Conservation (phyloP, 1,140 invertebrate genomes). For the Eciton burchellii region DNA sequence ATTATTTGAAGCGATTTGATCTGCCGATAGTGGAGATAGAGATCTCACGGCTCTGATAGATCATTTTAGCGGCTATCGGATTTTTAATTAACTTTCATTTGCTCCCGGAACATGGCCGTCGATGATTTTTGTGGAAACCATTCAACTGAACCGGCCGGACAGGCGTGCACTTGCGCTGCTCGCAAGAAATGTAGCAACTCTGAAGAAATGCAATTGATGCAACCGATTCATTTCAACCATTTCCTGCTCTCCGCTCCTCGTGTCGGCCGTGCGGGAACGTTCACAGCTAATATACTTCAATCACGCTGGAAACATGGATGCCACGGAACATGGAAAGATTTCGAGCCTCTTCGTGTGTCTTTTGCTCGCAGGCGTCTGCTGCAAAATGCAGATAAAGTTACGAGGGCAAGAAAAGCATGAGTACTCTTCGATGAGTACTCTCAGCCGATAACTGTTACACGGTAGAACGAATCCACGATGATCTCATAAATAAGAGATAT, state of each 20-base stretch:
- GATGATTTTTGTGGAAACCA: not conserved
- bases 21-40: no score
- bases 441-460: not conserved
- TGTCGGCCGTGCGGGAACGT: not conserved
- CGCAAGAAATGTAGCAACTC: not conserved
- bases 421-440: not conserved
- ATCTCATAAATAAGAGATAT: not conserved
- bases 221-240: not conserved
- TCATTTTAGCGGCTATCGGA: not conserved
- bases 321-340: slow-evolving; percentile 9
- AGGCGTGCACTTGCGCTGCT: not conserved
- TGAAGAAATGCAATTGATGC: not conserved
- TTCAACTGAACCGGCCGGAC: not conserved
- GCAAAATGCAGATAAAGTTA: not conserved
- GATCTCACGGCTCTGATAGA: not conserved
- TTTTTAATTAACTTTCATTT: slow-evolving; percentile 15
- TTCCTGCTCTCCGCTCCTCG: not conserved
- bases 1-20: no score
- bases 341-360: not conserved
- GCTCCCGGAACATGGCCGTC: not conserved
- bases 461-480: not conserved
- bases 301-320: not conserved
- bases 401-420: not conserved
- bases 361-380: not conserved
- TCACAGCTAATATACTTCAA: not conserved